Conservation (phyloP, 2,888 invertebrate species). For the Dynastes maya region DNA sequence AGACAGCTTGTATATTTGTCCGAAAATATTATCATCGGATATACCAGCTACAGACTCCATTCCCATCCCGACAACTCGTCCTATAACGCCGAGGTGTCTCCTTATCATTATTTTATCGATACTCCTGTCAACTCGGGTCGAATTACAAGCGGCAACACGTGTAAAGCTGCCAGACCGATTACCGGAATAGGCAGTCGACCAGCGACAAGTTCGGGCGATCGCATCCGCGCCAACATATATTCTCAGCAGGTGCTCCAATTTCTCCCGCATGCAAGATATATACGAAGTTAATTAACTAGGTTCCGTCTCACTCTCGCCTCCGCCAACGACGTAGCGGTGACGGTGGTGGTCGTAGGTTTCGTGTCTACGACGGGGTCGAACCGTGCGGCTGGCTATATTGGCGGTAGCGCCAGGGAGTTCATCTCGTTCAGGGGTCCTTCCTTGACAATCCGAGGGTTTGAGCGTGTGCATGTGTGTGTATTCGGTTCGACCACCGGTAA, state of each 20-base stretch:
- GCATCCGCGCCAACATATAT: background rate
- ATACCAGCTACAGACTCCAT: too few relatives aligned
- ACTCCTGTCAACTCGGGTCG: too few relatives aligned
- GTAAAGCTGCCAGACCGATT: background rate
- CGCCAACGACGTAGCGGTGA: background rate
- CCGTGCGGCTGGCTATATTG: slow-evolving; percentile 8
- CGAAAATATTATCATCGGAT: too few relatives aligned
- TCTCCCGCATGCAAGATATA: slow-evolving; percentile 17
- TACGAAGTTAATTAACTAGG: slow-evolving; percentile 29
- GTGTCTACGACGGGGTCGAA: background rate
- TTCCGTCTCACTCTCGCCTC: background rate
- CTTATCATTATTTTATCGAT: too few relatives aligned
- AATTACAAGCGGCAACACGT: background rate
- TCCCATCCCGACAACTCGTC: too few relatives aligned
- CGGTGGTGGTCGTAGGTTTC: slow-evolving; percentile 9
- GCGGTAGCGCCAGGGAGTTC: slow-evolving; percentile 10
- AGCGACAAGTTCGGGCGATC: background rate
- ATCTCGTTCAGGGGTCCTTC: slow-evolving; percentile 14
- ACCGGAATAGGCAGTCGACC: background rate
- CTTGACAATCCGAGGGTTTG: too few relatives aligned
- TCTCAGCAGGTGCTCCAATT: background rate
- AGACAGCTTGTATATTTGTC: too few relatives aligned
- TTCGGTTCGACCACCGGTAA: slow-evolving; percentile 32
- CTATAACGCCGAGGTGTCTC: too few relatives aligned
- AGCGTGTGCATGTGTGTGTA: too few relatives aligned